Evolutionary conservation across 2,797 vertebrate species (phyloP).

Genomic region (Decapterus maruadsi): DNA sequence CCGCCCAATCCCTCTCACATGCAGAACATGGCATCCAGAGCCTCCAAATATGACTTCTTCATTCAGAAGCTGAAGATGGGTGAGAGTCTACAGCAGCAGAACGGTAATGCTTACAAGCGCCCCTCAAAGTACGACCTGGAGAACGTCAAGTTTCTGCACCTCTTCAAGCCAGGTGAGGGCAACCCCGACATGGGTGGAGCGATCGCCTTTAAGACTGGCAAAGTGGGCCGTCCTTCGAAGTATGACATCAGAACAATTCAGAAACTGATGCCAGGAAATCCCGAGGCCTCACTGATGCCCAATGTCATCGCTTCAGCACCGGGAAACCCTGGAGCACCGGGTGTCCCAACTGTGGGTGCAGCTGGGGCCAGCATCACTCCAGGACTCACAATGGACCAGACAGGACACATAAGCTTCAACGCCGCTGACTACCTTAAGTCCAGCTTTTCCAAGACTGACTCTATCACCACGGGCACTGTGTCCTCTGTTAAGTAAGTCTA

Average conservation of each 20-base stretch:
- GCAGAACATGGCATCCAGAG: conserved; percentile 91
- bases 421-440: conserved; percentile 96
- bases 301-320: conserved; percentile 86
- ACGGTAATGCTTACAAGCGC: conserved; percentile 95
- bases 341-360: conserved; percentile 74
- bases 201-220: conserved; percentile 99
- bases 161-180: conserved; percentile 98
- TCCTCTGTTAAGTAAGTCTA: conserved; percentile 98
- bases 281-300: conserved; percentile 88
- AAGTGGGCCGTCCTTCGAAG: conserved; percentile 97
- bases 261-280: conserved; percentile 92
- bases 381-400: conserved; percentile 87
- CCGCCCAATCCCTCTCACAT: conserved; percentile 90
- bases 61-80: conserved; percentile 98
- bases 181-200: conserved; percentile 98
- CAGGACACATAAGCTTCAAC: conserved; percentile 91
- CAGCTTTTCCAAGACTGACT: conserved; percentile 99
- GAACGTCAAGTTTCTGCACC: conserved; percentile 97
- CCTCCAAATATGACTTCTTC: conserved; percentile 98
- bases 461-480: conserved; percentile 98
- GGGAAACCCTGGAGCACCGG: conserved; percentile 84
- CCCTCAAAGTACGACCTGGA: conserved; percentile 98
- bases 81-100: conserved; percentile 94
- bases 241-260: conserved; percentile 96
- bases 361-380: conserved; percentile 78